Conservation (phyloP, 2,888 invertebrate species). For the Trichopria drosophilae region DNA sequence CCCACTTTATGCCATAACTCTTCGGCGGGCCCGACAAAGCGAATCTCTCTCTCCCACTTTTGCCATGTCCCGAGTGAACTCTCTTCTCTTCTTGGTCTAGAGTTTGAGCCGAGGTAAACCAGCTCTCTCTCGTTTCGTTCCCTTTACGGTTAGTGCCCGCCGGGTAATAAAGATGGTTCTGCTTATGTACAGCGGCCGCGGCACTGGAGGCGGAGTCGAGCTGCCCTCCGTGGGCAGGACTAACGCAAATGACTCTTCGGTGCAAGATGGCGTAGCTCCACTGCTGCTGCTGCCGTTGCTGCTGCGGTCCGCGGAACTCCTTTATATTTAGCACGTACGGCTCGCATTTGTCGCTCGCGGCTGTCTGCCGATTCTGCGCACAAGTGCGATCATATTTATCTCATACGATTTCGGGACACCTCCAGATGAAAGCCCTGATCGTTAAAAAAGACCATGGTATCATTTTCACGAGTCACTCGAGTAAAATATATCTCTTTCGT, state of each 20-base stretch:
- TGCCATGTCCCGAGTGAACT: slow-evolving; percentile 21
- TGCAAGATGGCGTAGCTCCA: slow-evolving; percentile 62
- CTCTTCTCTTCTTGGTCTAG: slow-evolving; percentile 28
- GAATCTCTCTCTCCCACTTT: slow-evolving; percentile 34
- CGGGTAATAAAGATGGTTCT: slow-evolving; percentile 61
- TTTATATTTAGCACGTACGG: slow-evolving; percentile 55
- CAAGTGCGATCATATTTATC: slow-evolving; percentile 26
- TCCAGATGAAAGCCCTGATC: no score
- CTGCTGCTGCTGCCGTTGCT: slow-evolving; percentile 19
- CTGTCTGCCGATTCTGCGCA: slow-evolving; percentile 34
- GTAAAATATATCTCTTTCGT: background rate
- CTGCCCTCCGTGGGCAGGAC: slow-evolving; percentile 62
- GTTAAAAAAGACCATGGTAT: no score
- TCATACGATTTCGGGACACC: no score
- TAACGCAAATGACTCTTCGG: slow-evolving; percentile 62
- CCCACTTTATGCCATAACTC: slow-evolving; percentile 57
- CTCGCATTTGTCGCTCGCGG: slow-evolving; percentile 34
- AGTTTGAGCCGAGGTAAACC: slow-evolving; percentile 19
- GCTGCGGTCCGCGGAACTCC: slow-evolving; percentile 46
- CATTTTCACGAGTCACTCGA: no score
- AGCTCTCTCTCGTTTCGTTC: slow-evolving; percentile 42
- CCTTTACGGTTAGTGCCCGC: slow-evolving; percentile 55
- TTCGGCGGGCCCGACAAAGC: slow-evolving; percentile 43
- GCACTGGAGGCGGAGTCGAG: slow-evolving; percentile 61
- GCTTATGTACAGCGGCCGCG: slow-evolving; percentile 48